These are phyloP conservation scores for Pristionchus arcanus DNA, from an alignment of 2,888 invertebrate species.

Conservation along the genomic window DNA sequence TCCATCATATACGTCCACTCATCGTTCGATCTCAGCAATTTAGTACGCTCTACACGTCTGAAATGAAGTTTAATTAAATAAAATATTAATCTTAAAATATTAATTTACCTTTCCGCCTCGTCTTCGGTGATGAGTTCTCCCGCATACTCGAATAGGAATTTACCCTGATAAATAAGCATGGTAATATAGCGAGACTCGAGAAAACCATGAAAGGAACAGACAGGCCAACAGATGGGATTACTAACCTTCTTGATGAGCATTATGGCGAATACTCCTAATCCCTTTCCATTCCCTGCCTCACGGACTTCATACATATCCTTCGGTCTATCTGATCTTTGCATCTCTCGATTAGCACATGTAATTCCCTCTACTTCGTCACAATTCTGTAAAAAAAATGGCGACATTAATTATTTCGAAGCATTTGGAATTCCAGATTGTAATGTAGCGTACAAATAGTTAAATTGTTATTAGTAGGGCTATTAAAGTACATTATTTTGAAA, in stretches of 20 bases:
- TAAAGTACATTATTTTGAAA: background rate
- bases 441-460: too few species aligned
- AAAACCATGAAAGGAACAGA: too few species aligned
- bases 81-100: background rate
- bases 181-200: too few species aligned
- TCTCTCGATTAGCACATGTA: background rate
- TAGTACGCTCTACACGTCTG: background rate
- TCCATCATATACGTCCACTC: slow-evolving; percentile 21
- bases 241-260: background rate
- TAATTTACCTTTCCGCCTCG: background rate
- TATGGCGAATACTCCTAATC: slow-evolving; percentile 26
- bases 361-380: background rate
- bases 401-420: background rate
- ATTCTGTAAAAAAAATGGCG: background rate
- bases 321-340: background rate
- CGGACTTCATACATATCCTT: background rate
- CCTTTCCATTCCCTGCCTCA: background rate
- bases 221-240: too few species aligned
- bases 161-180: background rate
- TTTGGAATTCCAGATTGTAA: too few species aligned
- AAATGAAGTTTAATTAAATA: background rate
- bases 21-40: background rate
- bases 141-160: slow-evolving; percentile 2
- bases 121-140: background rate
- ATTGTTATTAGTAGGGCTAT: background rate